These are phyloP conservation scores for Zaprionus obscuricornis DNA, from an alignment of 2,888 invertebrate species.

Conservation along the genomic window DNA sequence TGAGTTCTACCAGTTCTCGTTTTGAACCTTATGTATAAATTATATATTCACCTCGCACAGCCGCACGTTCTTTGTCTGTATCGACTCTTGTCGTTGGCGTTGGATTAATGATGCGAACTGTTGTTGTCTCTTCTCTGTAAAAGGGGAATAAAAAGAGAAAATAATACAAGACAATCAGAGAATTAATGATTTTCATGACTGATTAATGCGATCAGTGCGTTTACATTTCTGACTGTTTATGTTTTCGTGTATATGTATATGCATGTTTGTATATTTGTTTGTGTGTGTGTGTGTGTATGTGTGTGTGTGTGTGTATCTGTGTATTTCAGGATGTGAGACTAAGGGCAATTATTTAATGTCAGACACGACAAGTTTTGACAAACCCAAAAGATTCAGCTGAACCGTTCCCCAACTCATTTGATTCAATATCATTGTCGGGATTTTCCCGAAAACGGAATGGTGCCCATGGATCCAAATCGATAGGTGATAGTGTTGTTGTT, in stretches of 20 bases:
- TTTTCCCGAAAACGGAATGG: slow-evolving; percentile 57
- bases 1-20: too few relatives aligned
- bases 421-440: slow-evolving; percentile 20
- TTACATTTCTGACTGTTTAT: too few relatives aligned
- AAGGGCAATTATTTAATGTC: slow-evolving; percentile 15
- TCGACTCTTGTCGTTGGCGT: slow-evolving; percentile 21
- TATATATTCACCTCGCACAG: slow-evolving; percentile 49
- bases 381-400: slow-evolving; percentile 37
- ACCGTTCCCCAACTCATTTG: slow-evolving; percentile 21
- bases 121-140: slow-evolving; percentile 32
- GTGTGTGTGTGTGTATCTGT: neutral
- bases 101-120: slow-evolving; percentile 2
- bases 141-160: neutral
- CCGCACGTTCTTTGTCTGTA: slow-evolving; percentile 43
- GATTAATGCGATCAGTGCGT: too few relatives aligned
- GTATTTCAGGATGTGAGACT: neutral
- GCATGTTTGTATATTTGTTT: neutral
- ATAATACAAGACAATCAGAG: neutral
- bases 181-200: neutral
- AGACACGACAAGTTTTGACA: slow-evolving; percentile 23
- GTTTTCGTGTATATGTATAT: too few relatives aligned
- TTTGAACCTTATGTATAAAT: neutral
- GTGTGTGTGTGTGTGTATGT: too few relatives aligned
- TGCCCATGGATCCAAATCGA: slow-evolving; percentile 49
- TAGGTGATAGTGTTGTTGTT: neutral